A percentile compares a stretch with the other conserved stretches of the same genome.
These are phyloP conservation scores for Ricordea florida DNA, from an alignment of 92 coral and sea anemone genomes.

Conservation along the genomic window DNA sequence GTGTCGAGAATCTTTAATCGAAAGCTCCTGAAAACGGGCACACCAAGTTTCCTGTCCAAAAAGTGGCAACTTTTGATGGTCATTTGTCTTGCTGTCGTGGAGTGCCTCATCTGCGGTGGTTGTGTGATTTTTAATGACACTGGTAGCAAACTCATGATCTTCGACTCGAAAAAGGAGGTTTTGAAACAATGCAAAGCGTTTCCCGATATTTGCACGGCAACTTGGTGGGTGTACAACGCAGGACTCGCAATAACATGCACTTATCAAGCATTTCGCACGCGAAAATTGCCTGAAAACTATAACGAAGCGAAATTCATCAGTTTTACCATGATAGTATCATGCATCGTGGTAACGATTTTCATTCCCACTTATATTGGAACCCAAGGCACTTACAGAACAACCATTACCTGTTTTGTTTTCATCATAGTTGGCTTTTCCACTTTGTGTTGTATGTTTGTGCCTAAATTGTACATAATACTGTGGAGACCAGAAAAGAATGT, in stretches of 20 bases:
- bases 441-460: constrained; percentile 87
- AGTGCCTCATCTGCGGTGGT: constrained; percentile 56
- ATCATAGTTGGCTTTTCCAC: constrained; percentile 75
- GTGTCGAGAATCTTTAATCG: constrained; percentile 88
- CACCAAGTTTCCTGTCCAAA: constrained; percentile 78
- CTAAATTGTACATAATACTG: constrained; percentile 83
- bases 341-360: constrained; percentile 81
- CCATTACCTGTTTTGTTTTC: constrained; percentile 80
- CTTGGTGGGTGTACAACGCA: constrained; percentile 86
- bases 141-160: constrained; percentile 62
- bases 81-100: constrained; percentile 60
- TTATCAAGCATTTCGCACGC: constrained; percentile 86
- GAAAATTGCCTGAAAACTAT: constrained; percentile 94
- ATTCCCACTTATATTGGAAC: constrained; percentile 88
- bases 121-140: constrained; percentile 38
- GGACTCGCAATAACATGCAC: constrained; percentile 86
- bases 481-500: constrained; percentile 92
- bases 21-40: constrained; percentile 72
- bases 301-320: constrained; percentile 94
- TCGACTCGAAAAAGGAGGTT: constrained; percentile 69
- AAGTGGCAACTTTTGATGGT: constrained; percentile 82
- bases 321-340: constrained; percentile 84
- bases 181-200: constrained; percentile 63
- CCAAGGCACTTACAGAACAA: constrained; percentile 74
- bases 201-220: constrained; percentile 66